Evolutionary conservation across 2,113 vertebrate genomes (phyloP).

Genomic region (Crypturellus undulatus): DNA sequence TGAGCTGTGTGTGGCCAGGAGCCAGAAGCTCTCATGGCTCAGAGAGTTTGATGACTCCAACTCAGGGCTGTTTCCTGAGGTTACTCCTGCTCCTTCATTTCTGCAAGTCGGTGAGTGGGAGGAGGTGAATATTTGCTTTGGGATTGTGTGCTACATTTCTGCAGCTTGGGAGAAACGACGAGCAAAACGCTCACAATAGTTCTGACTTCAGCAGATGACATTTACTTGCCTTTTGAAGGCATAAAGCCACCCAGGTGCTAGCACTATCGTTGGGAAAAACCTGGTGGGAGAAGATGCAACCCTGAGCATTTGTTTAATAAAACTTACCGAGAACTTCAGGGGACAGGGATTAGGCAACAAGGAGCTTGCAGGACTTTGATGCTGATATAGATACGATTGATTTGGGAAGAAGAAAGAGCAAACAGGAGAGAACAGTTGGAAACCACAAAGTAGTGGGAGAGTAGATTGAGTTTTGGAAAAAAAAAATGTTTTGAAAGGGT

Average conservation of each 20-base stretch:
- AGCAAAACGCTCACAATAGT: not conserved
- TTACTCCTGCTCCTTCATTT: not conserved
- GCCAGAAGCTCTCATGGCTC: not conserved
- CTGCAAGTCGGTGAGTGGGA: not conserved
- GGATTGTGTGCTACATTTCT: not conserved
- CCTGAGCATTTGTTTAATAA: not conserved
- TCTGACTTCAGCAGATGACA: not conserved
- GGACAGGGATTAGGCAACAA: not conserved
- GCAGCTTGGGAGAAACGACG: not conserved
- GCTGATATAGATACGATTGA: not conserved
- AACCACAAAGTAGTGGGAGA: not conserved
- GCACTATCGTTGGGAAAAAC: not conserved
- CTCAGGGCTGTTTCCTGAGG: not conserved
- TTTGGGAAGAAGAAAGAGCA: constrained; percentile 10
- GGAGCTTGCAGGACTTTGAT: not conserved
- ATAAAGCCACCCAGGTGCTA: not conserved
- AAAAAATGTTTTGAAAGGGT: not conserved
- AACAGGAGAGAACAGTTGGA: not conserved
- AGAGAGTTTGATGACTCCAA: not conserved
- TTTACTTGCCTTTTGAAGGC: not conserved
- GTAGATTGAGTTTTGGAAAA: not conserved
- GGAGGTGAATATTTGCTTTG: not conserved
- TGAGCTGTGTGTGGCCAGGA: accelerated
- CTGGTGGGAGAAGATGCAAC: not conserved
- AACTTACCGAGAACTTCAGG: not conserved